These are phyloP conservation scores for Molorchus minor DNA, from an alignment of 2,888 invertebrate genomes.

Conservation along the genomic window DNA sequence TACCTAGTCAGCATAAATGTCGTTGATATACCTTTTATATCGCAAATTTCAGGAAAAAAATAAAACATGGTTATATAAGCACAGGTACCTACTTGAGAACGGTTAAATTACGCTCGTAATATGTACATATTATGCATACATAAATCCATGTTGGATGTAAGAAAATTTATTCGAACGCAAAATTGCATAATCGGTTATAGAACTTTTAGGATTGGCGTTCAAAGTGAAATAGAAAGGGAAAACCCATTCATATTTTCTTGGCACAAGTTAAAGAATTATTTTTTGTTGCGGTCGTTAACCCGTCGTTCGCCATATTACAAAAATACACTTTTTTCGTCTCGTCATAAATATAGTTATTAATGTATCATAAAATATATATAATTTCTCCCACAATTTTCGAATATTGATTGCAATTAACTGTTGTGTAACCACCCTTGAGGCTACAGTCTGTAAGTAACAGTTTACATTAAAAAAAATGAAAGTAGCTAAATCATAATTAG, in stretches of 20 bases:
- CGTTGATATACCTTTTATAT: no score
- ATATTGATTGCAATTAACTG: constrained; percentile 1
- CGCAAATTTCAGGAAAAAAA: no score
- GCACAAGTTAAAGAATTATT: constrained; percentile 21
- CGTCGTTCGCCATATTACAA: constrained; percentile 25
- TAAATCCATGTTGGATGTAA: background rate
- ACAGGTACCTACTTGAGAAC: no score
- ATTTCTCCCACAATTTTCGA: background rate
- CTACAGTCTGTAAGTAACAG: background rate
- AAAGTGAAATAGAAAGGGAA: constrained; percentile 19
- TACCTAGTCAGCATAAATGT: no score
- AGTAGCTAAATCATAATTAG: constrained; percentile 1
- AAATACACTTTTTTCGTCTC: constrained; percentile 28
- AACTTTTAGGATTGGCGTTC: background rate
- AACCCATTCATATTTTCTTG: constrained; percentile 34
- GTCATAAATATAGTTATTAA: background rate
- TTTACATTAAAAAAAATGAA: constrained; percentile 1
- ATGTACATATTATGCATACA: background rate
- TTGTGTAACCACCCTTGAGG: constrained; percentile 4
- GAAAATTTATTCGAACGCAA: no score
- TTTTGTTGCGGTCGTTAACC: constrained; percentile 30
- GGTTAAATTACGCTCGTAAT: background rate
- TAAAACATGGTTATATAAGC: no score
- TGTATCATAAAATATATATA: background rate
- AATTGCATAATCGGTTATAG: background rate